Evolutionary conservation across 2,113 vertebrate genomes (phyloP).

Genomic region (Serinus canaria): DNA sequence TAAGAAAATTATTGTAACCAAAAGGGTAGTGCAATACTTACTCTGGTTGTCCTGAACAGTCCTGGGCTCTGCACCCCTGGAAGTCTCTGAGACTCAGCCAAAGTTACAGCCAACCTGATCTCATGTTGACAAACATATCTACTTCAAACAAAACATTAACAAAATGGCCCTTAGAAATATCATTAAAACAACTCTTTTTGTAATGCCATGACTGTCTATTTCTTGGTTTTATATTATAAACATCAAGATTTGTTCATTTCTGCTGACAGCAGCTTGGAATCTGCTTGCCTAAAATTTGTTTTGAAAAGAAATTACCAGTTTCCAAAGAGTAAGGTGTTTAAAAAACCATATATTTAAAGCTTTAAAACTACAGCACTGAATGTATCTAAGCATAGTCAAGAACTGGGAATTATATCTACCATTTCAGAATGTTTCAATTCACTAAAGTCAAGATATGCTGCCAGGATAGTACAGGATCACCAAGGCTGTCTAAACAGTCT

Average conservation of each 20-base stretch:
- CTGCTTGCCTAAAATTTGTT: neutral
- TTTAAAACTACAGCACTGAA: neutral
- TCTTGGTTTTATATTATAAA: neutral
- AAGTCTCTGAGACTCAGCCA: neutral
- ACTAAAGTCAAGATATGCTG: neutral
- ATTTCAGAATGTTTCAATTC: neutral
- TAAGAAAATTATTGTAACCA: neutral
- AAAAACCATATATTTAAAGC: neutral
- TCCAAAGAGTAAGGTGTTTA: neutral
- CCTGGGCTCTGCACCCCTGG: neutral
- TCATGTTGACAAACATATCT: neutral
- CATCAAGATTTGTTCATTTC: neutral
- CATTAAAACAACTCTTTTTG: neutral
- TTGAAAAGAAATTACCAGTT: neutral
- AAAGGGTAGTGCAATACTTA: neutral
- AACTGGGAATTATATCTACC: neutral
- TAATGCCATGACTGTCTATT: neutral
- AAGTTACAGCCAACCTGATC: neutral
- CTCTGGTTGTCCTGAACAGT: fast-evolving
- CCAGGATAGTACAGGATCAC: neutral
- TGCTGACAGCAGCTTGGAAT: neutral
- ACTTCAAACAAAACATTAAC: neutral
- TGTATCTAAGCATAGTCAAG: neutral
- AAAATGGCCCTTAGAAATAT: neutral
- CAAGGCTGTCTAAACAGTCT: neutral